Conservation (phyloP, 2,888 invertebrate species). For the Drosophila subsilvestris region DNA sequence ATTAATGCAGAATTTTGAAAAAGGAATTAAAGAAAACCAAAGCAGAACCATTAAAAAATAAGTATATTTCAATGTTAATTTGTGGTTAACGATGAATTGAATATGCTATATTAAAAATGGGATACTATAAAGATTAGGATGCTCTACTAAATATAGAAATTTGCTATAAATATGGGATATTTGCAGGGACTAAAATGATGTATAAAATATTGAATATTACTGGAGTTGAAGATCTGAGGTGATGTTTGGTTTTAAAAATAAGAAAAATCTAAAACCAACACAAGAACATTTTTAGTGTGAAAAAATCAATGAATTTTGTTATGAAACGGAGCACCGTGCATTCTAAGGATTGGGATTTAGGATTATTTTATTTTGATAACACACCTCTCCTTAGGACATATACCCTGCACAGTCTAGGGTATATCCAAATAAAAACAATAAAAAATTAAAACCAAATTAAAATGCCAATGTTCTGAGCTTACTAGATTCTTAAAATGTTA, state of each 20-base stretch:
- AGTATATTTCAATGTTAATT: background rate
- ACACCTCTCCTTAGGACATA: background rate
- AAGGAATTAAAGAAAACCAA: constrained; percentile 14
- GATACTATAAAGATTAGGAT: background rate
- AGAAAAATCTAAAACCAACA: no score
- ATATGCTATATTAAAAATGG: background rate
- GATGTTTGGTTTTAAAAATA: no score
- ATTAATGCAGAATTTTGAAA: constrained; percentile 23
- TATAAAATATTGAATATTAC: no score
- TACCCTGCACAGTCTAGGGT: background rate
- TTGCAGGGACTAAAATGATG: no score
- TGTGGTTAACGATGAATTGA: background rate
- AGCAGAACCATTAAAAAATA: constrained; percentile 1
- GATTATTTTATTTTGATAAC: no score
- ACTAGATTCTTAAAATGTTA: constrained; percentile 36
- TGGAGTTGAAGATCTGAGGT: no score
- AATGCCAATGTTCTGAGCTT: constrained; percentile 47
- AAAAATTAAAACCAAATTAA: constrained; percentile 48
- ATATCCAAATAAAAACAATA: constrained; percentile 14
- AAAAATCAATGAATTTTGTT: no score
- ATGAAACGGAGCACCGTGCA: no score
- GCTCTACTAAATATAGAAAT: background rate
- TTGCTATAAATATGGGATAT: background rate
- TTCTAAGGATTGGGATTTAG: no score
- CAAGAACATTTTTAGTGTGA: no score